Percentiles rank a stretch among this genome's conserved stretches.
Conservation (phyloP, 2,888 invertebrate genomes). For the Deilephila elpenor region DNA sequence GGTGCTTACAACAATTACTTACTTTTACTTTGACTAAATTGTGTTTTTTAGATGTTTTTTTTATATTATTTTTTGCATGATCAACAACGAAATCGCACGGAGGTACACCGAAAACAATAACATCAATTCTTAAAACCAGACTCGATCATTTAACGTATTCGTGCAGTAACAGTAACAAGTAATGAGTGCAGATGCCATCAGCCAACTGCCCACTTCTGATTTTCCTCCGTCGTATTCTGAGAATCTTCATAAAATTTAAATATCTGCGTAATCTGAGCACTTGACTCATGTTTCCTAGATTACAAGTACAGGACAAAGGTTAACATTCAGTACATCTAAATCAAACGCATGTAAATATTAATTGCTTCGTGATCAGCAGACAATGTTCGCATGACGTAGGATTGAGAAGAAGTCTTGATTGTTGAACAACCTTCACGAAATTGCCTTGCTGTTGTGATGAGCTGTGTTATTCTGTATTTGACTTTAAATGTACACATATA, state of each 20-base stretch:
- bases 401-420: neutral
- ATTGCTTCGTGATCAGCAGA: neutral
- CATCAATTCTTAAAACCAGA: neutral
- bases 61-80: too few relatives aligned
- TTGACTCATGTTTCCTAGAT: conserved; percentile 21
- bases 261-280: neutral
- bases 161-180: neutral
- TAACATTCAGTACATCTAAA: neutral
- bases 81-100: too few relatives aligned
- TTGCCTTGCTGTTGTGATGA: too few relatives aligned
- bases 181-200: conserved; percentile 9
- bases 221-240: conserved; percentile 10
- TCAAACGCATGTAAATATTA: conserved; percentile 5
- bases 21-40: too few relatives aligned
- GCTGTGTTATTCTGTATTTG: too few relatives aligned
- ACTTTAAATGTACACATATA: too few relatives aligned
- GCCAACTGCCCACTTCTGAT: neutral
- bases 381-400: neutral
- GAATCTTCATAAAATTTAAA: conserved; percentile 12
- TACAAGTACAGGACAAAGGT: neutral
- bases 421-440: neutral
- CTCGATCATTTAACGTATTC: neutral
- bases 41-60: too few relatives aligned
- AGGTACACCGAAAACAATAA: neutral
- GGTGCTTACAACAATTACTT: too few relatives aligned